phyloP scores from a whole-genome alignment of 2,888 invertebrate species.

The Pomacea canaliculata region DNA sequence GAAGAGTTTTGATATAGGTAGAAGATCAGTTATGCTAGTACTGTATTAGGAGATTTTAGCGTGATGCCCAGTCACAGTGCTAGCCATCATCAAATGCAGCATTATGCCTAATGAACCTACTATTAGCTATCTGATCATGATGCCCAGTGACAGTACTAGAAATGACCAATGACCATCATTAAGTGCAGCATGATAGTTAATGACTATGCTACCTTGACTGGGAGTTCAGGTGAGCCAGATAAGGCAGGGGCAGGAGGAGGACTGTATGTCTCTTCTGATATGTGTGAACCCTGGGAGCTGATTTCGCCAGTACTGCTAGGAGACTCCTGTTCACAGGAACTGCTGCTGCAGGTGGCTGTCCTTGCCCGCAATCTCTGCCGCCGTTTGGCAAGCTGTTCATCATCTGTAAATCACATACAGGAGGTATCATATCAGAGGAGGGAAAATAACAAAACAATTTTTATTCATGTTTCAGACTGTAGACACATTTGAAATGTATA shows the following conservation, averaged over 20 bases:
- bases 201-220: slow-evolving; percentile 1
- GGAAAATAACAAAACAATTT: too few species aligned
- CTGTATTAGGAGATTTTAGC: too few species aligned
- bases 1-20: too few species aligned
- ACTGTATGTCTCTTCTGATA: slow-evolving; percentile 24
- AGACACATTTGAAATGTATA: too few species aligned
- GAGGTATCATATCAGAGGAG: not conserved
- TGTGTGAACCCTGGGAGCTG: slow-evolving; percentile 23
- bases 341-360: slow-evolving; percentile 13
- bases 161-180: too few species aligned
- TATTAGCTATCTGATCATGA: too few species aligned
- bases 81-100: too few species aligned
- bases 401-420: slow-evolving; percentile 40
- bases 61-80: too few species aligned
- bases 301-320: slow-evolving; percentile 26
- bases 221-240: not conserved
- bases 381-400: slow-evolving; percentile 60
- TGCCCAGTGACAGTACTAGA: too few species aligned
- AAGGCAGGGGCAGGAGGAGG: slow-evolving; percentile 1
- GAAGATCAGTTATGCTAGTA: too few species aligned
- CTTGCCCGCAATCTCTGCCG: slow-evolving; percentile 35
- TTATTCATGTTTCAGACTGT: too few species aligned
- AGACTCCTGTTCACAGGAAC: slow-evolving; percentile 23
- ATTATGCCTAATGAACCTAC: too few species aligned
- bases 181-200: not conserved